Conservation (phyloP, 2,888 invertebrate genomes). For the Malthinus flaveolus region DNA sequence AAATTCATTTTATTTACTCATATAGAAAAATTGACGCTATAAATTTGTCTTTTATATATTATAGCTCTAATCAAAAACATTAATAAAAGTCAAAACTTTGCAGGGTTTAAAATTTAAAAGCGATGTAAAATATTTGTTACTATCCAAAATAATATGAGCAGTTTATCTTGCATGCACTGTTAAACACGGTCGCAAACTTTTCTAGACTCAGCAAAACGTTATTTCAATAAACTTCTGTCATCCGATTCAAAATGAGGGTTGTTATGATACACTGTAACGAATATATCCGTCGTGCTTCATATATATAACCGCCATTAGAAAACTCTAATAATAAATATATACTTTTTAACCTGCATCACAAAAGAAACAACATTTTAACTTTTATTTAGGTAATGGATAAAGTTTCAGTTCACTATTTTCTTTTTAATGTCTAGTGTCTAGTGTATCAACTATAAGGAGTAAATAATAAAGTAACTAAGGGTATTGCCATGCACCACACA, state of each 20-base stretch:
- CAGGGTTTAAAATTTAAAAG: constrained; percentile 33
- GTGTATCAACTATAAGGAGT: no score
- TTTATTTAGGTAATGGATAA: background rate
- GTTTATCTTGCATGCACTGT: constrained; percentile 45
- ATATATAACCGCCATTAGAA: constrained; percentile 14
- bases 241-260: constrained; percentile 44
- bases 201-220: constrained; percentile 44
- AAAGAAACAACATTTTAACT: constrained; percentile 7
- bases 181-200: constrained; percentile 43
- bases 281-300: constrained; percentile 32
- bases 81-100: constrained; percentile 35
- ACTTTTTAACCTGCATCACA: constrained; percentile 2
- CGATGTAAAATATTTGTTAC: constrained; percentile 45
- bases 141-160: constrained; percentile 39
- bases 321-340: constrained; percentile 14
- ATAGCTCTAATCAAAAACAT: constrained; percentile 35
- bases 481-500: no score
- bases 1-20: constrained; percentile 29
- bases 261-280: constrained; percentile 39
- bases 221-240: constrained; percentile 48
- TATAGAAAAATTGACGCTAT: constrained; percentile 22
- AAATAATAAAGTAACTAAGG: no score
- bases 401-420: no score
- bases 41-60: constrained; percentile 26
- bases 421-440: no score